These are phyloP conservation scores for Oxyura jamaicensis DNA, from an alignment of 2,113 vertebrate species.

Conservation along the genomic window DNA sequence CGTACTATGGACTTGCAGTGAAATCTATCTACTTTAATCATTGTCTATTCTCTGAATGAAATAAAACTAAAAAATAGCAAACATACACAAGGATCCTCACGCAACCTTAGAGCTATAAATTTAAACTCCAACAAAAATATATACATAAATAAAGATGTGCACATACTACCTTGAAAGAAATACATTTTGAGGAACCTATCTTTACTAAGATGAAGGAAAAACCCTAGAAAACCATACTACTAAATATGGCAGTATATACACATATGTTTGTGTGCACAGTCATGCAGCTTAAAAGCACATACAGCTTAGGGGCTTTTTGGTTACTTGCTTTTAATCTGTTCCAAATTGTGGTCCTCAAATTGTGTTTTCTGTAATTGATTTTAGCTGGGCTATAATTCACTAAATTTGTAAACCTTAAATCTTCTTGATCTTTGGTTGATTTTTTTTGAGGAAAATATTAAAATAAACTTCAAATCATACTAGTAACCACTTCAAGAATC, in stretches of 20 bases:
- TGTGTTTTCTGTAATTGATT: constrained; percentile 24
- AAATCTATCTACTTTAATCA: neutral
- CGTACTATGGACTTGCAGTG: neutral
- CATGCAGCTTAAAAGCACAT: neutral
- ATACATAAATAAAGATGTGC: neutral
- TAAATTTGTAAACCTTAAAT: constrained; percentile 17
- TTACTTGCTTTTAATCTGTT: constrained; percentile 41
- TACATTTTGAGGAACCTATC: neutral
- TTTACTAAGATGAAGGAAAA: neutral
- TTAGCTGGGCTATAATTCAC: neutral
- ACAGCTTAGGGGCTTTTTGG: neutral
- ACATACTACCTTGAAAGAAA: neutral
- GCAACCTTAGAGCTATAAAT: neutral
- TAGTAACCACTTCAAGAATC: neutral
- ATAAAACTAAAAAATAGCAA: neutral
- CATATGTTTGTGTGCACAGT: neutral
- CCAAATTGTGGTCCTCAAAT: neutral
- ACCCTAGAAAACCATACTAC: neutral
- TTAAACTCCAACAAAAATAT: neutral
- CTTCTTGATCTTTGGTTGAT: neutral
- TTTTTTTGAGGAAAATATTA: neutral
- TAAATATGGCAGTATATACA: neutral
- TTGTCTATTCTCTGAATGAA: neutral
- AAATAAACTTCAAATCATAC: neutral
- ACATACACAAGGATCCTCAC: neutral